Conservation (phyloP, 2,113 vertebrate genomes). For the Ammospiza nelsoni region DNA sequence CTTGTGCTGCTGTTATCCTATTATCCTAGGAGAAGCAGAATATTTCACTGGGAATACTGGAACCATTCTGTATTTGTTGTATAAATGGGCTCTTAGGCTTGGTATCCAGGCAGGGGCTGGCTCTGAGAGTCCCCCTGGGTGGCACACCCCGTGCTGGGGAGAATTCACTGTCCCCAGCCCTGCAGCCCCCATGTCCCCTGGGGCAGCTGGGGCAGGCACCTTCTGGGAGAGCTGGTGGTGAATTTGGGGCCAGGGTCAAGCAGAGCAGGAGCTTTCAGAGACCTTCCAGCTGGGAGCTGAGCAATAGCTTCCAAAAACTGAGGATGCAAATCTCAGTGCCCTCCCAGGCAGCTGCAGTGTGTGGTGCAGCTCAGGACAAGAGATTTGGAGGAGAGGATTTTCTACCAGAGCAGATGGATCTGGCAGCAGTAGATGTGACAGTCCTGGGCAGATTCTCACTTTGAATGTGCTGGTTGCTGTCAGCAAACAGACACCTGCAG, state of each 20-base stretch:
- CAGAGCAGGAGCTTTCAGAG: background rate
- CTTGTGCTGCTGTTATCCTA: background rate
- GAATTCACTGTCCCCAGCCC: background rate
- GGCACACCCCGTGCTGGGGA: accelerated
- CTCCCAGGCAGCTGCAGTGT: background rate
- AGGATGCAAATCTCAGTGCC: background rate
- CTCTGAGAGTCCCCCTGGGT: background rate
- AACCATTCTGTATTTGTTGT: background rate
- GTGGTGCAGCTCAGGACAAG: background rate
- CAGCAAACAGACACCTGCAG: background rate
- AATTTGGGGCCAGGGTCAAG: background rate
- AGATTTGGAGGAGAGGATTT: background rate
- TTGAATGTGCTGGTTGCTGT: background rate
- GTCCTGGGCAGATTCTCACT: background rate
- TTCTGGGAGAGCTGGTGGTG: background rate
- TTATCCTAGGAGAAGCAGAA: background rate
- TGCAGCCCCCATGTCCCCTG: accelerated
- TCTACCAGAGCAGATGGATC: background rate
- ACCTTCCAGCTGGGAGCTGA: background rate
- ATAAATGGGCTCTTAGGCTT: background rate
- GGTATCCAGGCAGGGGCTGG: background rate
- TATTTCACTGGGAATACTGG: slow-evolving; percentile 8
- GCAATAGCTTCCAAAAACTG: background rate
- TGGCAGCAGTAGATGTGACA: background rate
- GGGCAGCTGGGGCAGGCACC: accelerated